Base-by-base conservation (phyloP, 2,797 vertebrate species). In the Phrynocephalus guinanensis region DNA sequence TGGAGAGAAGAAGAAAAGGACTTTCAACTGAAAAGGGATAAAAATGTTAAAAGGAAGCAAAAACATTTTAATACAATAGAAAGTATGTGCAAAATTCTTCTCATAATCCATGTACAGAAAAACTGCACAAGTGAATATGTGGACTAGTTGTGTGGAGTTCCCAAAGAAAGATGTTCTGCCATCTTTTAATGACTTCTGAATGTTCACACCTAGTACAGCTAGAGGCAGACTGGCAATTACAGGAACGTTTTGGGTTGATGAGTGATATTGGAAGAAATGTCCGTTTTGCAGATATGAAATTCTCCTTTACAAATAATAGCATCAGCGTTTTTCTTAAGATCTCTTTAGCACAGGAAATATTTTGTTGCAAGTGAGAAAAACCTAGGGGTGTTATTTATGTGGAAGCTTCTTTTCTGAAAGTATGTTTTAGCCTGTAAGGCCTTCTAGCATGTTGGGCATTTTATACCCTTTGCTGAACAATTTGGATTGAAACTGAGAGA, bases 1-100 rank as follows among this genome's bases (percentile, higher is more conserved):
- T 94, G 33, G 90, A 93, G 90, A 85, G 81, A 92, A 93, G 72
- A 93, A 85, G 91, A 81, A 66, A 66, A 85, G 85, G 52, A 1
- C 75, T 89, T 88, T 71, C 7, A 75, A 7, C 82, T 48, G 5
- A 88, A 33, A 11, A 85, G 44, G 70, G 86, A 89, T 86, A 85
- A 91, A 90, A 90, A 70, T 60, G 90, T 80, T 66, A 87, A 83
- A 26, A 73, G 1, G 2, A 75, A 89, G 18, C 22, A n/a, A 71
- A 85, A 3, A 1, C 5, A 68, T 60, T 91, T 85, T 92, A 85
- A 79, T 66, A 77, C 88, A 88, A 82, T 33, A 71, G 28, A 84
- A 89, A 71, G 11, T 77, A 81, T 85, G 3, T 50, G 44, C 63
- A 89, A 33, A 67, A 72, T n/a, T 87, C 77, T 2, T 48, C 26